A percentile compares a stretch with the other conserved stretches of the same genome.
Conservation (phyloP, 2,113 vertebrate genomes). For the Rhegmatorhina hoffmannsi region DNA sequence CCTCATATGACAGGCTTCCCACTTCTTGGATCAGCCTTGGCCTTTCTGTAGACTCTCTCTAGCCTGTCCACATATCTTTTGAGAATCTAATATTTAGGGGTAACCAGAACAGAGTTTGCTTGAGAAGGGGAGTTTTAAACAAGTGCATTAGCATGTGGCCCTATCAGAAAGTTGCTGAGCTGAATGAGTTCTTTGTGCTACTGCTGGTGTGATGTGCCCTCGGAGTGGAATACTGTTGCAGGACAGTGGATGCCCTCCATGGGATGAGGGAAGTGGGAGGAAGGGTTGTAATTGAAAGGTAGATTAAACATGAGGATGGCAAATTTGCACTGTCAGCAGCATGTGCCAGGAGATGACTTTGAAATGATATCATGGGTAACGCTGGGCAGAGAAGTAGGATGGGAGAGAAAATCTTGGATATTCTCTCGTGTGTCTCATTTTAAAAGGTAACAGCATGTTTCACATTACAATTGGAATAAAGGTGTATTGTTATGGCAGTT, state of each 20-base stretch:
- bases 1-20: neutral
- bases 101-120: neutral
- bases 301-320: neutral
- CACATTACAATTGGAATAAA: neutral
- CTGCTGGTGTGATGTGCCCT: neutral
- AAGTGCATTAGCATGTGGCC: no score
- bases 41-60: rapidly evolving
- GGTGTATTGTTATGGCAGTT: neutral
- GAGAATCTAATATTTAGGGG: neutral
- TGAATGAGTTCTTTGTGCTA: neutral
- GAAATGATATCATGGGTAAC: neutral
- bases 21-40: neutral
- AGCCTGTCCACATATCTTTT: neutral
- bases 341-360: neutral
- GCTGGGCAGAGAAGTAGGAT: neutral
- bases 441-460: neutral
- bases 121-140: neutral
- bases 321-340: neutral
- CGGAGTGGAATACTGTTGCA: neutral
- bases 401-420: neutral
- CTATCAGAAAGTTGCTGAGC: neutral
- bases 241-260: neutral
- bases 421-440: neutral
- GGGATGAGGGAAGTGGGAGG: neutral
- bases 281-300: neutral